Base-by-base conservation (phyloP, 2,113 vertebrate genomes). In the Atherinomorus stipes region DNA sequence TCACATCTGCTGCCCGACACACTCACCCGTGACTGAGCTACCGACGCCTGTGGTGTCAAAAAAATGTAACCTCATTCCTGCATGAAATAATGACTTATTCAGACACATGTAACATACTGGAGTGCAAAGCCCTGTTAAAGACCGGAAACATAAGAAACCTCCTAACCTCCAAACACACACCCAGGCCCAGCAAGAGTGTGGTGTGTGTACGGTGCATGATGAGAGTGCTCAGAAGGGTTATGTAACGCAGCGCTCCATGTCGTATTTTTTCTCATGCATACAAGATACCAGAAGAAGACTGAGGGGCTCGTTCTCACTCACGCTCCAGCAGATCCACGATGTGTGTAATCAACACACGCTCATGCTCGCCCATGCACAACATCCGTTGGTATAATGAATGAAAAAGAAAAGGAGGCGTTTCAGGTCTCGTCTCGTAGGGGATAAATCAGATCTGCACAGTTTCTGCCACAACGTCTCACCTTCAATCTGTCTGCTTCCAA, bases 121-220 rank as follows among this genome's bases (percentile, higher is more conserved):
- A 91, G 82, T 83, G 87, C 78, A 90, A 87, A 85, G 54, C 67
- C 71, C 76, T 90, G 88, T 84, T 68, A 11, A 71, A 61, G 63
- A 60, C 16, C 7, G 28, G 54, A 53, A 83, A 89, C 90, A 90
- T 26, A 71, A 89, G 78, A 79, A 88, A 78, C 66, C 79, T 85
- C 71, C 74, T 72, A 64, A 61, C 58, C 42, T 47, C 51, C 28
- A 18, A 42, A 65, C 34, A 38, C 44, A 18, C 52, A 16, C 23
- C 1, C 13, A 4, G 10, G 2, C 26, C 6, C 52, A 56, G 25
- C 37, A n/a, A 18, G 37, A 13, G 60, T 64, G 11, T 38, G 26
- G 57, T 25, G 37, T n/a, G 59, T 45, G 51, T 63, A 51, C 21
- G 58, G 64, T 28, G 37, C 52, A 47, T 59, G 62, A 50, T 63